Conservation (phyloP, 2,797 vertebrate species). For the Phyllotis vaccarum region DNA sequence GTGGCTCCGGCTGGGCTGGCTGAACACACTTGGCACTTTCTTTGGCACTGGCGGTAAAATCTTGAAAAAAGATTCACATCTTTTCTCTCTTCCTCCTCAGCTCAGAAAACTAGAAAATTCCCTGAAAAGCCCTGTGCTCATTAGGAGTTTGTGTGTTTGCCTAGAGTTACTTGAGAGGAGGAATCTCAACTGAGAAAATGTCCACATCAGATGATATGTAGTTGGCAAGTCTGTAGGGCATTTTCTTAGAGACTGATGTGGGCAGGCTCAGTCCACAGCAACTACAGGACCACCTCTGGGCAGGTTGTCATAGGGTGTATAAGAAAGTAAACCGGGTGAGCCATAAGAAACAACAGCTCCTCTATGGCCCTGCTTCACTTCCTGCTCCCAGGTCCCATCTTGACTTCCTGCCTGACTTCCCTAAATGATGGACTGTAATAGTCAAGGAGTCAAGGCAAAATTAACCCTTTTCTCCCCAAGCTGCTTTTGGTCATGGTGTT, state of each 20-base stretch:
- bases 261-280: neutral
- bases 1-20: neutral
- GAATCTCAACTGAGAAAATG: neutral
- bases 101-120: slow-evolving; percentile 21
- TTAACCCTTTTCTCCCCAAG: neutral
- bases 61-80: neutral
- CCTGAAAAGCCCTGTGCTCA: neutral
- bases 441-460: neutral
- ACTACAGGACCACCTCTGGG: neutral
- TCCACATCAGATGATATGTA: neutral
- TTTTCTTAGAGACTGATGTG: neutral
- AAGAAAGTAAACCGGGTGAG: neutral
- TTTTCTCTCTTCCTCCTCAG: slow-evolving; percentile 9
- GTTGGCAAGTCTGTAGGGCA: neutral
- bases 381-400: neutral
- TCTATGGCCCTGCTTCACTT: neutral
- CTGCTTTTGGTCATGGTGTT: neutral
- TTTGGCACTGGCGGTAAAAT: neutral
- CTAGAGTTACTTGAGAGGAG: neutral
- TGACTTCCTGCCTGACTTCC: neutral
- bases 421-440: neutral
- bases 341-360: neutral
- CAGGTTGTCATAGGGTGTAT: neutral
- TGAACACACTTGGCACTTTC: neutral
- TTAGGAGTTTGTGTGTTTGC: neutral